phyloP scores from a whole-genome alignment of 2,797 vertebrate genomes.

The Paramormyrops hopkinsi region DNA sequence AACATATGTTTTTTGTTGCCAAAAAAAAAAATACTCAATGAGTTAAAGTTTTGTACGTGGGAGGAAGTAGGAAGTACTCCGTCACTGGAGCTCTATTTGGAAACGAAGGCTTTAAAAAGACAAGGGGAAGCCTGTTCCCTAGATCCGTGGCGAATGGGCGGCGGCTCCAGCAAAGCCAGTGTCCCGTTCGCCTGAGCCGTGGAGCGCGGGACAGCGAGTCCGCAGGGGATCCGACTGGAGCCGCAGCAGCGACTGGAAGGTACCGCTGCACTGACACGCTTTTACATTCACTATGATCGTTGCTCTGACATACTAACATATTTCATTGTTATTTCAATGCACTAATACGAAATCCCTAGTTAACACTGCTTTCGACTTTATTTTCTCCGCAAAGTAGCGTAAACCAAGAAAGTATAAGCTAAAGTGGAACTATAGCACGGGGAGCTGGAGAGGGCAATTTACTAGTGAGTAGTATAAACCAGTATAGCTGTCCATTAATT shows the following conservation, averaged over 20 bases:
- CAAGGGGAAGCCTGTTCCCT: conserved; percentile 11
- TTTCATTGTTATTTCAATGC: not conserved
- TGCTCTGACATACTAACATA: not conserved
- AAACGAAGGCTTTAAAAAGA: conserved; percentile 3
- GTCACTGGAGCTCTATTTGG: not conserved
- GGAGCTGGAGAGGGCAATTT: not conserved
- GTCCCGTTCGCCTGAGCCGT: not conserved
- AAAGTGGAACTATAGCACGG: not conserved
- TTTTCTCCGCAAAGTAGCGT: not conserved
- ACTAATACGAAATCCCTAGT: not conserved
- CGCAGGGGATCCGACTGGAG: not conserved
- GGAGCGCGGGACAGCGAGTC: not conserved
- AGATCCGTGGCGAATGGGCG: conserved; percentile 14
- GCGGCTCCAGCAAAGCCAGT: not conserved
- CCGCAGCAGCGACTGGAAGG: not conserved
- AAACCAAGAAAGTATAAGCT: not conserved
- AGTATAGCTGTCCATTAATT: not conserved
- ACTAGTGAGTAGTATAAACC: not conserved
- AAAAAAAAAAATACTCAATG: not conserved
- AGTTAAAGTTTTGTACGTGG: not conserved
- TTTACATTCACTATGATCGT: not conserved
- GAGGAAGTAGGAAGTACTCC: not conserved
- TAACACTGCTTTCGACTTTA: not conserved
- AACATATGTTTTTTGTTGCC: not conserved
- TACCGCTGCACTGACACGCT: not conserved